phyloP scores from a whole-genome alignment of 2,797 vertebrate species.

The Mareca penelope region DNA sequence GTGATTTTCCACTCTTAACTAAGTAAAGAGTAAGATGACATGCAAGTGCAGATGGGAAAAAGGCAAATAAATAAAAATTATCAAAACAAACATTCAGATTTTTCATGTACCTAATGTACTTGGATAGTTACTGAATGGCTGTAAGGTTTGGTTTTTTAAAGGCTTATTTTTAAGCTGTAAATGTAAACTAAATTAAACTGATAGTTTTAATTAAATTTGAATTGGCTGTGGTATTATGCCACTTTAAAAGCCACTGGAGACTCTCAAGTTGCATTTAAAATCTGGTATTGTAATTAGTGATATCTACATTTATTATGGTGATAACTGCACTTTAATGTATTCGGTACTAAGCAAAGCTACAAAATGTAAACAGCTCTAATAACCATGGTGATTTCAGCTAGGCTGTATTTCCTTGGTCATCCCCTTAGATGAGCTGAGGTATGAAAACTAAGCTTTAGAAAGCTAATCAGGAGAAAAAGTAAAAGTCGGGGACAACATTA shows the following conservation, averaged over 20 bases:
- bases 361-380: constrained; percentile 44
- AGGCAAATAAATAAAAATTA: constrained; percentile 11
- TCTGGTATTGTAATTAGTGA: constrained; percentile 77
- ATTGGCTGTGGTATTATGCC: constrained; percentile 74
- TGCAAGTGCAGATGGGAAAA: constrained; percentile 4
- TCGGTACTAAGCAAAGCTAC: constrained; percentile 68
- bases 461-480: not conserved
- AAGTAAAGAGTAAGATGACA: not conserved
- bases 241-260: constrained; percentile 78
- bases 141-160: not conserved
- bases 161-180: constrained; percentile 60
- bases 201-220: constrained; percentile 83
- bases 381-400: constrained; percentile 31
- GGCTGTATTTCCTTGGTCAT: not conserved
- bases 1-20: not conserved
- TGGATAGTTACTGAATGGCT: constrained; percentile 46
- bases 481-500: not conserved
- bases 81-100: not conserved
- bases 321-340: constrained; percentile 73
- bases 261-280: constrained; percentile 74
- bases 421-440: not conserved
- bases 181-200: constrained; percentile 77
- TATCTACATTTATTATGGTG: constrained; percentile 77
- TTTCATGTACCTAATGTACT: not conserved
- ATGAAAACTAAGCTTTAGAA: not conserved